A percentile compares a stretch with the other conserved stretches of the same genome.
Conservation (phyloP, 1,140 invertebrate genomes). For the Heliconius nattereri region DNA sequence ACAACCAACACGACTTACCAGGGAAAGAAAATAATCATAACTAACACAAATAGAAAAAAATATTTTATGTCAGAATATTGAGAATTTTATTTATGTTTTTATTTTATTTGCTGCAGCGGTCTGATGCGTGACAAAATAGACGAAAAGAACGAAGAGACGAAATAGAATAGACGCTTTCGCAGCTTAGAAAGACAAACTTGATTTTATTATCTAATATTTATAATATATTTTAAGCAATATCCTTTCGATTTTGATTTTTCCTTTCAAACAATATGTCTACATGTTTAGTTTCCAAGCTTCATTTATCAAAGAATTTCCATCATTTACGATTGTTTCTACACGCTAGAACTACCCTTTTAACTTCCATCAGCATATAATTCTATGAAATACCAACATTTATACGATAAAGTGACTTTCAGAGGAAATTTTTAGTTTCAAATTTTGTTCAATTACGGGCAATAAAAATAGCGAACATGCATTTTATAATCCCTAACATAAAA, state of each 20-base stretch:
- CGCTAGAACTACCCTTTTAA: not conserved
- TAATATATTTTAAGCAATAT: no score
- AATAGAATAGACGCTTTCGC: no score
- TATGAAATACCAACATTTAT: not conserved
- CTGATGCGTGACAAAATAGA: no score
- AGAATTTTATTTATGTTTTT: not conserved
- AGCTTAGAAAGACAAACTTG: no score
- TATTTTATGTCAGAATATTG: not conserved
- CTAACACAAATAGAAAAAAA: not conserved
- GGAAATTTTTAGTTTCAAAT: slow-evolving; percentile 11
- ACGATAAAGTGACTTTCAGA: not conserved
- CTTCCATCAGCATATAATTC: not conserved
- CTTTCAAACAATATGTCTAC: no score
- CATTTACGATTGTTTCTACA: no score
- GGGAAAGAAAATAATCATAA: not conserved
- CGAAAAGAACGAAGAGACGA: no score
- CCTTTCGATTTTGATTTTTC: no score
- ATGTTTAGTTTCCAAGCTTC: no score
- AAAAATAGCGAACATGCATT: slow-evolving; percentile 18
- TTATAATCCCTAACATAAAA: slow-evolving; percentile 18
- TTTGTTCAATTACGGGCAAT: slow-evolving; percentile 3
- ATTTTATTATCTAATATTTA: no score
- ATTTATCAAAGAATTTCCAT: no score
- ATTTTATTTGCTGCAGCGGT: not conserved
- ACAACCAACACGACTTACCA: slow-evolving; percentile 23